Evolutionary conservation across 2,888 invertebrate species (phyloP).

Genomic region (Schizotus pectinicornis): DNA sequence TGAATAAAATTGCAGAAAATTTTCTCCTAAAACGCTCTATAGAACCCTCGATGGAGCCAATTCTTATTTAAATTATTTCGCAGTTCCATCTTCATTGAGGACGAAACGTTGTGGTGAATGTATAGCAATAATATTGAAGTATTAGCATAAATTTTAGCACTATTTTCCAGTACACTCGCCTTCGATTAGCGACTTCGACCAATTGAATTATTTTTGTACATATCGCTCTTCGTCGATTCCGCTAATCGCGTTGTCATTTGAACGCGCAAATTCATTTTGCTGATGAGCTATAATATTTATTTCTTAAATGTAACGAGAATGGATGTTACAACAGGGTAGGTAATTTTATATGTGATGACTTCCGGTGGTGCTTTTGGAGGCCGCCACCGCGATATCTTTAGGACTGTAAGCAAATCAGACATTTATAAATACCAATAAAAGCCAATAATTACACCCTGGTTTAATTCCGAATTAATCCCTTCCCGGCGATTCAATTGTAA

Average conservation of each 20-base stretch:
- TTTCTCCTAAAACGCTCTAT: too few species aligned
- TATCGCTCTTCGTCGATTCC: conserved; percentile 7
- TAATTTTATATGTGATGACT: conserved; percentile 32
- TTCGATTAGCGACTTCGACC: conserved; percentile 11
- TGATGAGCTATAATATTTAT: conserved; percentile 4
- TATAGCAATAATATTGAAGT: conserved; percentile 30
- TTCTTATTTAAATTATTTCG: too few species aligned
- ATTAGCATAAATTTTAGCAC: conserved; percentile 19
- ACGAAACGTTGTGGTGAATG: conserved; percentile 15
- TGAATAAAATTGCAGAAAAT: conserved; percentile 1
- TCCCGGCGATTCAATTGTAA: too few species aligned
- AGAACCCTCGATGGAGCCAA: too few species aligned
- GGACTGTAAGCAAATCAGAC: conserved; percentile 26
- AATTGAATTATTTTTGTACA: conserved; percentile 25
- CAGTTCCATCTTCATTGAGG: neutral
- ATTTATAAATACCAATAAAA: conserved; percentile 25
- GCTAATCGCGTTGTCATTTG: conserved; percentile 1
- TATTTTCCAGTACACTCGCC: conserved; percentile 21
- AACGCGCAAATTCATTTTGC: neutral
- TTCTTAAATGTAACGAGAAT: conserved; percentile 11
- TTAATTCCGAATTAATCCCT: too few species aligned
- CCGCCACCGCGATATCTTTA: conserved; percentile 29
- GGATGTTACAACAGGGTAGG: conserved; percentile 39
- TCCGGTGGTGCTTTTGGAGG: conserved; percentile 23
- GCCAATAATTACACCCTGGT: neutral